A percentile compares a stretch with the other conserved stretches of the same genome.
Conservation (phyloP, 2,797 vertebrate genomes). For the Myiotriccus ornatus region DNA sequence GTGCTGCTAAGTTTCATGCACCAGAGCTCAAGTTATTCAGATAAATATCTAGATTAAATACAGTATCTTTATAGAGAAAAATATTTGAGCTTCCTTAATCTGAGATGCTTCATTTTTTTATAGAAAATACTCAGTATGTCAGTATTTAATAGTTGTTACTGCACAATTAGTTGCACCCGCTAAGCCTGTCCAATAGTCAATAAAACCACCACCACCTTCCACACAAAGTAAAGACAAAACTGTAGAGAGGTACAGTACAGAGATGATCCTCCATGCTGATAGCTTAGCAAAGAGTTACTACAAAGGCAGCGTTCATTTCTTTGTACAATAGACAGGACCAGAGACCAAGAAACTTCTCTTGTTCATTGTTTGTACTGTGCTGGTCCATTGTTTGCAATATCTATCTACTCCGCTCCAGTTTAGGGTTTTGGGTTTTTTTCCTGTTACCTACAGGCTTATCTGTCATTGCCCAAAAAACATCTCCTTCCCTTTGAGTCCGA, state of each 20-base stretch:
- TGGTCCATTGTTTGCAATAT: not conserved
- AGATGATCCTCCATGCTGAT: not conserved
- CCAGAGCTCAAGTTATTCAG: not conserved
- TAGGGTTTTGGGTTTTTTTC: not conserved
- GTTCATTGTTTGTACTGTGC: not conserved
- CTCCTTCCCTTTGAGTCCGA: not conserved
- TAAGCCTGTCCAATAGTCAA: not conserved
- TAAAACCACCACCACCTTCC: not conserved
- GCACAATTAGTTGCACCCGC: not conserved
- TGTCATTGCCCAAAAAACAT: not conserved
- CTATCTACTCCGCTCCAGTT: not conserved
- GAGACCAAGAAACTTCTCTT: not conserved
- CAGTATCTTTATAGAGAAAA: not conserved
- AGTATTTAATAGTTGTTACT: not conserved
- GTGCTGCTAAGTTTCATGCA: not conserved
- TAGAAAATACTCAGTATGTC: not conserved
- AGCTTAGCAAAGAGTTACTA: not conserved
- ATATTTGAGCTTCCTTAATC: not conserved
- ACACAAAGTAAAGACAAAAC: not conserved
- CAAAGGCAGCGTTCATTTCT: not conserved
- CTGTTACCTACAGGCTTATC: not conserved
- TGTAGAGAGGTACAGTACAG: not conserved
- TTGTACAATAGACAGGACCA: not conserved
- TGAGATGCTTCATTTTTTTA: not conserved
- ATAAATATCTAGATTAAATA: not conserved